Evolutionary conservation across 2,888 invertebrate species (phyloP), one percentile per base, ranked within the genome.

Genomic region (Pandemis corylana): DNA sequence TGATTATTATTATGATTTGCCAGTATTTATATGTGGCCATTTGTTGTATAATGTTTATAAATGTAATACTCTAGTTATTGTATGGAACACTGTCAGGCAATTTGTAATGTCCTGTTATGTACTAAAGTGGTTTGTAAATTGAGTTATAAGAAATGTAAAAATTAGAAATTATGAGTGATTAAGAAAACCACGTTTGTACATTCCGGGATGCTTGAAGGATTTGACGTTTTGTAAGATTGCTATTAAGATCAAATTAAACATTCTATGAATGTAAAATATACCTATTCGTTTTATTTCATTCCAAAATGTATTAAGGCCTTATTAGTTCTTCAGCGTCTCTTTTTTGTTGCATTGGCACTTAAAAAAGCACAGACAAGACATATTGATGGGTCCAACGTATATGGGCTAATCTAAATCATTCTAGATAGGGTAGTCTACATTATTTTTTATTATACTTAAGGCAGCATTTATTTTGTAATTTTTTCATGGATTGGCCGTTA

Each of bases 21-120:
- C 88, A 88, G 87, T 89, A 83, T 83, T 84, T 75, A 83, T 87
- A 77, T 87, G 90, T 92, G 92, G 93, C 92, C 92, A 93, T 93
- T 88, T 84, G 84, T 82, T 87, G 80, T 82, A 80, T 82, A 84
- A 80, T 78, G 67, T 75, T 71, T 71, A 68, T 72, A 36, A 36
- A 36, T 36, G 61, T 64, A 68, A 65, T 75, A 42, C 15, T 59
- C 59, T 74, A 74, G 70, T 76, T 69, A 74, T 76, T 73, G 49
- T 77, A 76, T 73, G 28, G 49, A 51, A 68, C 56, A 63, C 36
- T 72, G 63, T 75, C 44, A 66, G 67, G 56, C 15, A 46, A 53
- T 36, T 70, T 71, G 62, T 56, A 41, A n/a, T 67, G 46, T 13
- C 56, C 71, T 46, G 75, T 63, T 71, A 13, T 75, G 75, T 71